Evolutionary conservation across 2,888 invertebrate genomes (phyloP).

Genomic region (Suillia variegata): DNA sequence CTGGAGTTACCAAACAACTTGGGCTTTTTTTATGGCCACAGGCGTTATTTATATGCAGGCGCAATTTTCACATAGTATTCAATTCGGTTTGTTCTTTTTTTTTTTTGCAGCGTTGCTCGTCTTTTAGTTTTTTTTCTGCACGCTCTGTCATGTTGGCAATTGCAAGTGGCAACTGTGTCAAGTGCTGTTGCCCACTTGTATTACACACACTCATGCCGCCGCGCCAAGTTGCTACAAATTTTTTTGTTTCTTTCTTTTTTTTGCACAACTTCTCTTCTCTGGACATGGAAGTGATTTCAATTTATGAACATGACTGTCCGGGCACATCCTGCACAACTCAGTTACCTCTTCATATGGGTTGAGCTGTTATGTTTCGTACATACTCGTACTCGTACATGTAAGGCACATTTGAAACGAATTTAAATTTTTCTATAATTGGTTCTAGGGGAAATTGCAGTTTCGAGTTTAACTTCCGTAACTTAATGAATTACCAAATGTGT

Average conservation of each 20-base stretch:
- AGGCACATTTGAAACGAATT: constrained; percentile 45
- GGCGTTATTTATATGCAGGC: constrained; percentile 59
- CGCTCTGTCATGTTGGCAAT: constrained; percentile 50
- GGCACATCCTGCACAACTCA: constrained; percentile 30
- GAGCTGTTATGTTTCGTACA: not conserved
- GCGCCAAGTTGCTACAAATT: too few species aligned
- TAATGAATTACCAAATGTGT: constrained; percentile 62
- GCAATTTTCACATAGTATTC: constrained; percentile 16
- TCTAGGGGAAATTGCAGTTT: constrained; percentile 63
- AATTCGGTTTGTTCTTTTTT: constrained; percentile 2
- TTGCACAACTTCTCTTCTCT: constrained; percentile 45
- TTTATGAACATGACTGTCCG: constrained; percentile 56
- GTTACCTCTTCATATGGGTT: constrained; percentile 25
- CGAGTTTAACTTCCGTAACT: constrained; percentile 63
- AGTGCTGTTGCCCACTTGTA: constrained; percentile 54
- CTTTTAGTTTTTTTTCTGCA: constrained; percentile 9
- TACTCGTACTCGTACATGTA: not conserved
- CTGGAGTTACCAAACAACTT: constrained; percentile 47
- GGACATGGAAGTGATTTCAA: constrained; percentile 58
- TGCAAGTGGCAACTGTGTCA: constrained; percentile 57
- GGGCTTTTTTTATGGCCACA: constrained; percentile 59
- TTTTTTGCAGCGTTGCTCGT: not conserved
- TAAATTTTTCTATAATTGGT: constrained; percentile 60
- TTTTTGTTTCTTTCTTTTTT: constrained; percentile 27
- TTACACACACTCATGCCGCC: constrained; percentile 32